phyloP scores from a whole-genome alignment of 2,888 invertebrate genomes.

The Elgonia sp. region DNA sequence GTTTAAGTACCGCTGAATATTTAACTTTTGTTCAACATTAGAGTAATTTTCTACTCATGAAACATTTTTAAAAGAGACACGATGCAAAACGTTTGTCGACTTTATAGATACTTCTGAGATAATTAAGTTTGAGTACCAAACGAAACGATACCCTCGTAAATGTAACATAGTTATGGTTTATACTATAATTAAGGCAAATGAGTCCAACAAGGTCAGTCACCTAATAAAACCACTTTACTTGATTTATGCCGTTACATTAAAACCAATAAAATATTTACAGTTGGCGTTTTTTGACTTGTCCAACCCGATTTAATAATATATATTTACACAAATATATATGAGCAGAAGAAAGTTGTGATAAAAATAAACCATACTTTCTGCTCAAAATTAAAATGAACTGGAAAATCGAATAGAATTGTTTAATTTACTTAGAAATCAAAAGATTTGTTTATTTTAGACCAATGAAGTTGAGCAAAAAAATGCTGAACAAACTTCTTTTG shows the following conservation, averaged over 20 bases:
- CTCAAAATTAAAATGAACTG: too few relatives aligned
- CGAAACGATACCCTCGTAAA: slow-evolving; percentile 73
- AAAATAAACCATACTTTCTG: too few relatives aligned
- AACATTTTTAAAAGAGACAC: slow-evolving; percentile 67
- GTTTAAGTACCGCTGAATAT: slow-evolving; percentile 67
- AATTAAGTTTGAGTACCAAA: slow-evolving; percentile 73
- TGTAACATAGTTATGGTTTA: slow-evolving; percentile 75
- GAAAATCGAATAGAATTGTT: too few relatives aligned
- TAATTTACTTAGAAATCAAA: too few relatives aligned
- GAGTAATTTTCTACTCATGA: slow-evolving; percentile 69
- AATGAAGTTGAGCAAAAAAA: too few relatives aligned
- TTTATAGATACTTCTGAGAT: slow-evolving; percentile 74
- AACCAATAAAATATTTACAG: slow-evolving; percentile 70
- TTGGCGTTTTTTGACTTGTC: slow-evolving; percentile 17
- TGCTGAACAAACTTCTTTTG: too few relatives aligned
- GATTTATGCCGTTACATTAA: slow-evolving; percentile 72
- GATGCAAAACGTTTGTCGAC: slow-evolving; percentile 72
- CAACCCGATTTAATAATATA: slow-evolving; percentile 40
- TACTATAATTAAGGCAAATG: slow-evolving; percentile 76
- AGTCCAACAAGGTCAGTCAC: slow-evolving; percentile 74
- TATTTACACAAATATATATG: slow-evolving; percentile 33
- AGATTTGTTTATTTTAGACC: too few relatives aligned
- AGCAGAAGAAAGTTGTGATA: background rate
- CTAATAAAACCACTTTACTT: slow-evolving; percentile 75
- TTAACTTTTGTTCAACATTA: slow-evolving; percentile 71